Percentiles rank a stretch among this genome's conserved stretches.
These are phyloP conservation scores for Slavum lentiscoides DNA, from an alignment of 2,888 invertebrate species.

Conservation along the genomic window DNA sequence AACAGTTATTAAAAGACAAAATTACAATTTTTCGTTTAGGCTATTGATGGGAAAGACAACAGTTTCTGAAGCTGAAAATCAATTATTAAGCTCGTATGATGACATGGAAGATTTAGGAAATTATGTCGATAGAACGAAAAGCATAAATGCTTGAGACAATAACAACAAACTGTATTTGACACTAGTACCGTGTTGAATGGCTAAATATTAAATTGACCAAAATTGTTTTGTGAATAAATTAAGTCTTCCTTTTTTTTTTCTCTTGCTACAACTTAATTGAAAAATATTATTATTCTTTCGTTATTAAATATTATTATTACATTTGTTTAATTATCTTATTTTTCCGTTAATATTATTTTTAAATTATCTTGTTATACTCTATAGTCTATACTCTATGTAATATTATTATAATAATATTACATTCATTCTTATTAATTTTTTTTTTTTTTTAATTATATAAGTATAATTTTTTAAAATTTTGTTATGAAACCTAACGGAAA, in stretches of 20 bases:
- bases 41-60: slow-evolving; percentile 46
- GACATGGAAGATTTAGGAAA: slow-evolving; percentile 44
- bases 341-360: background rate
- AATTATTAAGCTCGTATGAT: slow-evolving; percentile 46
- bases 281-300: background rate
- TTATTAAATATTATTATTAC: background rate
- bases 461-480: background rate
- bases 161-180: slow-evolving; percentile 1
- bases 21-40: slow-evolving; percentile 3
- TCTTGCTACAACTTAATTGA: background rate
- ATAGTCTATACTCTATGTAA: background rate
- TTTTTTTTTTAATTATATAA: background rate
- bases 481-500: background rate
- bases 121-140: slow-evolving; percentile 41
- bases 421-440: background rate
- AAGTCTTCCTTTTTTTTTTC: slow-evolving; percentile 11
- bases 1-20: background rate
- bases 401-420: slow-evolving; percentile 11
- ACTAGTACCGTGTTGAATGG: background rate
- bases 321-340: slow-evolving; percentile 8
- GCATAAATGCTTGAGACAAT: slow-evolving; percentile 39
- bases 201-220: slow-evolving; percentile 3
- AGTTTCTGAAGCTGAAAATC: slow-evolving; percentile 53
- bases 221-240: background rate
- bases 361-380: background rate